These are phyloP conservation scores for Nycticebus coucang DNA, from an alignment of 2,113 vertebrate genomes.

Conservation along the genomic window DNA sequence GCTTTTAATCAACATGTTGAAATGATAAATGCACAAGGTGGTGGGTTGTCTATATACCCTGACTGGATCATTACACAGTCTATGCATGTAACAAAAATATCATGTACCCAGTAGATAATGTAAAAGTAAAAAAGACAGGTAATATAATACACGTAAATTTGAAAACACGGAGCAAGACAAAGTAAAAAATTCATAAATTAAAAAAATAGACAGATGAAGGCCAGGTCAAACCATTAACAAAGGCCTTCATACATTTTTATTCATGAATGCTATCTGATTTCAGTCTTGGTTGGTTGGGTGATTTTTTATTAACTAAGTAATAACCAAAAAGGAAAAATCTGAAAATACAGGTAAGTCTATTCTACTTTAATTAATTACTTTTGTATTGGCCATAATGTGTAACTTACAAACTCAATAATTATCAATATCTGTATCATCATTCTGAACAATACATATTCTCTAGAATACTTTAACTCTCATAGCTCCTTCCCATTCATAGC, in stretches of 20 bases:
- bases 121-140: no score
- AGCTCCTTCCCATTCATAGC: neutral
- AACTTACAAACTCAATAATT: slow-evolving; percentile 11
- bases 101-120: no score
- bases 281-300: neutral
- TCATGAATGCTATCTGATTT: neutral
- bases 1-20: no score
- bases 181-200: no score
- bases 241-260: neutral
- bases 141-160: no score
- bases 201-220: neutral
- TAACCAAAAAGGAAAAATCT: slow-evolving; percentile 14
- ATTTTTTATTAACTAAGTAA: neutral
- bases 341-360: neutral
- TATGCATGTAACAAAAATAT: no score
- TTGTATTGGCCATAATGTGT: neutral
- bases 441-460: neutral
- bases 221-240: neutral
- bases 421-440: neutral
- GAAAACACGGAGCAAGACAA: no score
- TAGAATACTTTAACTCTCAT: neutral
- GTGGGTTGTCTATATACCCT: no score
- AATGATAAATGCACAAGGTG: no score
- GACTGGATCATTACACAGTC: no score
- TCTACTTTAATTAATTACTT: slow-evolving; percentile 30